Conservation (phyloP, 2,888 invertebrate genomes). For the Ctena decussata region DNA sequence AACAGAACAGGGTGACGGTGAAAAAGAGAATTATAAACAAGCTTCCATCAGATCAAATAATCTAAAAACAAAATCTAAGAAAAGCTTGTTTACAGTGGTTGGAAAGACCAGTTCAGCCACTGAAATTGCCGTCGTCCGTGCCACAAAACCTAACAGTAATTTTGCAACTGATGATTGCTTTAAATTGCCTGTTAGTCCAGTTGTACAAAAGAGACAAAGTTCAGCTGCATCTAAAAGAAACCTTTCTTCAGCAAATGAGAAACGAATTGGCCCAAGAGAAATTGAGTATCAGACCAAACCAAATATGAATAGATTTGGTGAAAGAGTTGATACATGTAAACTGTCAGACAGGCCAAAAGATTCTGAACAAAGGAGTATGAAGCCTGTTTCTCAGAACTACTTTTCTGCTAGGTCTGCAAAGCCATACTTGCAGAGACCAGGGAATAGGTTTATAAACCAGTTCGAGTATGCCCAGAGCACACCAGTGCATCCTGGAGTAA, state of each 20-base stretch:
- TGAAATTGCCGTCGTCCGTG: not conserved
- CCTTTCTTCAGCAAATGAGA: not conserved
- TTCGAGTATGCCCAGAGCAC: conserved; percentile 45
- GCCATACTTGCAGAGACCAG: not conserved
- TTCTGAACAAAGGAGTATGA: not conserved
- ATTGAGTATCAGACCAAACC: not conserved
- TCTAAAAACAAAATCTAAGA: not conserved
- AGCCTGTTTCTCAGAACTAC: not conserved
- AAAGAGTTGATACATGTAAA: not conserved
- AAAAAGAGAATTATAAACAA: not conserved
- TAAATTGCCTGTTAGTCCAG: not conserved
- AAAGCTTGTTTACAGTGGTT: not conserved
- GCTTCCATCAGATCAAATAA: not conserved
- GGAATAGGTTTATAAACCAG: not conserved
- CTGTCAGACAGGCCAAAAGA: not conserved
- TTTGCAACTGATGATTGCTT: not conserved
- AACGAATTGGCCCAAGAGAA: not conserved
- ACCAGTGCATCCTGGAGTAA: conserved; percentile 32
- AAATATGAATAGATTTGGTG: not conserved
- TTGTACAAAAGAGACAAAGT: not conserved
- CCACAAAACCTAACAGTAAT: not conserved
- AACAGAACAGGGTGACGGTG: not conserved
- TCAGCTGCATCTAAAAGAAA: not conserved
- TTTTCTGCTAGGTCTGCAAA: not conserved
- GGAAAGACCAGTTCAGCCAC: not conserved